These are phyloP conservation scores for Volucella inanis DNA, from an alignment of 2,888 invertebrate genomes.

Conservation along the genomic window DNA sequence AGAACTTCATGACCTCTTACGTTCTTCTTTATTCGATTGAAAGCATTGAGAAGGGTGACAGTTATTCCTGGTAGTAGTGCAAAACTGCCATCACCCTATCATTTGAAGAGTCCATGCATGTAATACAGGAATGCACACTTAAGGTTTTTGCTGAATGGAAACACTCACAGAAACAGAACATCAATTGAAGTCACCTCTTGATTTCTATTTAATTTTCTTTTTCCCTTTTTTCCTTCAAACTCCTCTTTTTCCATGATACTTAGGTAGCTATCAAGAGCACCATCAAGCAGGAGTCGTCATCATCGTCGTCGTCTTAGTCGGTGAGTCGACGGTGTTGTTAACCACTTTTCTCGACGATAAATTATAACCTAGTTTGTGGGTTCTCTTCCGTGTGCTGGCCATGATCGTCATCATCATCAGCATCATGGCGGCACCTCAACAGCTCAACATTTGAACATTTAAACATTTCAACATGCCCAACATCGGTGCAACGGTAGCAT, in stretches of 20 bases:
- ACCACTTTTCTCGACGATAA: conserved; percentile 33
- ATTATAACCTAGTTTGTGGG: conserved; percentile 54
- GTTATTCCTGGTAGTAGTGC: too few relatives aligned
- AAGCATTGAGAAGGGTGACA: too few relatives aligned
- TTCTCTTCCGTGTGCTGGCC: conserved; percentile 4
- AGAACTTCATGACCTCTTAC: too few relatives aligned
- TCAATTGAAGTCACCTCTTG: conserved; percentile 43
- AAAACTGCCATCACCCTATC: conserved; percentile 3
- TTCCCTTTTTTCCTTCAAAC: not conserved
- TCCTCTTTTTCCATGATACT: too few relatives aligned
- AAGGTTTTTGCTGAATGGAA: conserved; percentile 25
- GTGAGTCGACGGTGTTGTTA: conserved; percentile 2
- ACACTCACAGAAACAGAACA: conserved; percentile 7
- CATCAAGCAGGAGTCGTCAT: conserved; percentile 8
- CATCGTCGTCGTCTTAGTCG: not conserved
- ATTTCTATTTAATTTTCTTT: not conserved
- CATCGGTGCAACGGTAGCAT: conserved; percentile 18
- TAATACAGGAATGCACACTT: conserved; percentile 38
- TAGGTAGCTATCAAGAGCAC: too few relatives aligned
- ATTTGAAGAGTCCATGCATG: not conserved
- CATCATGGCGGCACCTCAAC: too few relatives aligned
- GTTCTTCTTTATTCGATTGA: too few relatives aligned
- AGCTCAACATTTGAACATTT: too few relatives aligned
- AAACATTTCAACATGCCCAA: too few relatives aligned
- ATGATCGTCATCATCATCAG: conserved; percentile 23